Conservation (phyloP, 2,888 invertebrate species). For the Therioaphis trifolii region DNA sequence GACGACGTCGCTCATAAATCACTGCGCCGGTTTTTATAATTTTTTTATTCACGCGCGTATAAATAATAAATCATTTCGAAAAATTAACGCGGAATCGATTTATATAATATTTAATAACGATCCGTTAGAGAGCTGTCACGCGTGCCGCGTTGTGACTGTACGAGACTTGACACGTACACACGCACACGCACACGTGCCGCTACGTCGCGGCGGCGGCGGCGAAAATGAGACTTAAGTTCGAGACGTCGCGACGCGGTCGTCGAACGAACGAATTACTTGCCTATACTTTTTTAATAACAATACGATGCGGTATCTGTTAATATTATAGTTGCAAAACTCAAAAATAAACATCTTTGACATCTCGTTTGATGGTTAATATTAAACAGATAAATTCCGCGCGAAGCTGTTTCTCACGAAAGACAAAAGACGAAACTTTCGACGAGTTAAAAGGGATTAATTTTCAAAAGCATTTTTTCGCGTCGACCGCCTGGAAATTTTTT, state of each 20-base stretch:
- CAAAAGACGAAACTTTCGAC: conserved; percentile 1
- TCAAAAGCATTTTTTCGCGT: background rate
- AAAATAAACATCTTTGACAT: background rate
- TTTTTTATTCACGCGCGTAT: background rate
- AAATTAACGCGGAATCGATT: background rate
- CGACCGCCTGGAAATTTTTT: background rate
- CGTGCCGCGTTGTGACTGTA: background rate
- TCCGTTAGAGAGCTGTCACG: no score
- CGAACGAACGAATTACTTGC: no score
- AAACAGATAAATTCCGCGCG: background rate
- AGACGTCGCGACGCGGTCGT: no score
- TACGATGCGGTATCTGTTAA: no score
- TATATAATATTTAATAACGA: background rate
- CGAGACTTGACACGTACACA: no score
- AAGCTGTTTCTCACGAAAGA: no score
- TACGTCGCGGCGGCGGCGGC: no score
- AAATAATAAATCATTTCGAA: no score
- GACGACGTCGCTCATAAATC: background rate
- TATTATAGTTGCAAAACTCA: background rate
- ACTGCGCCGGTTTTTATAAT: background rate
- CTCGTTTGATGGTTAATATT: background rate
- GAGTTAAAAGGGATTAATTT: conserved; percentile 7
- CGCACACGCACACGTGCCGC: no score
- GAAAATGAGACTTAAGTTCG: no score
- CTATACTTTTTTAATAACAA: no score